Conservation (phyloP, 2,113 vertebrate species). For the Microcebus tavaratra region DNA sequence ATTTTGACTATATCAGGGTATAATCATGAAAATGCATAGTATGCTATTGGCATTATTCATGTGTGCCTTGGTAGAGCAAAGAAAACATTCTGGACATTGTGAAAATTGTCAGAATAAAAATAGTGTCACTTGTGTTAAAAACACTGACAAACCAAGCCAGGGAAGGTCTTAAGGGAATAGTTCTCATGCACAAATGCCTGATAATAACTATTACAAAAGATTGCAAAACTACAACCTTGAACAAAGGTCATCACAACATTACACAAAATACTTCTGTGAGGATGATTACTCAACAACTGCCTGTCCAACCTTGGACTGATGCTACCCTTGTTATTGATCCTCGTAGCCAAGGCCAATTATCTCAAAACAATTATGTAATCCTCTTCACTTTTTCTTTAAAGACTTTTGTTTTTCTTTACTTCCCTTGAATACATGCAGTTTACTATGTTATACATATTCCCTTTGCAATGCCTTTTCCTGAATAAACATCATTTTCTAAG, state of each 20-base stretch:
- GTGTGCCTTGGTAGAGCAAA: background rate
- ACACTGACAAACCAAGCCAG: background rate
- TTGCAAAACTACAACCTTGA: background rate
- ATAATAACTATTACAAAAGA: background rate
- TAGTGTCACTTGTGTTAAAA: background rate
- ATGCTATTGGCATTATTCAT: background rate
- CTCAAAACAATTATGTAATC: background rate
- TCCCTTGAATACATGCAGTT: background rate
- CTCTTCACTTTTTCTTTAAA: background rate
- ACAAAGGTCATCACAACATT: background rate
- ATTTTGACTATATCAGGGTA: background rate
- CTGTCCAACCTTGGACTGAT: background rate
- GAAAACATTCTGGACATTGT: background rate
- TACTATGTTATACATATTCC: background rate
- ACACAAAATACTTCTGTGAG: background rate
- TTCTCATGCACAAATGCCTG: background rate
- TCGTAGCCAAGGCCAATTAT: background rate
- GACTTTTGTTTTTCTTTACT: background rate
- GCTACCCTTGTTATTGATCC: background rate
- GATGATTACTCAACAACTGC: background rate
- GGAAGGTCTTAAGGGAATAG: background rate
- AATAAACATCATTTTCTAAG: background rate
- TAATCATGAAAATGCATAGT: background rate
- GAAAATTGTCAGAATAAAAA: background rate
- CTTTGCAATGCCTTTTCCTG: background rate